Evolutionary conservation across 2,797 vertebrate genomes (phyloP).

Genomic region (Pampus argenteus): DNA sequence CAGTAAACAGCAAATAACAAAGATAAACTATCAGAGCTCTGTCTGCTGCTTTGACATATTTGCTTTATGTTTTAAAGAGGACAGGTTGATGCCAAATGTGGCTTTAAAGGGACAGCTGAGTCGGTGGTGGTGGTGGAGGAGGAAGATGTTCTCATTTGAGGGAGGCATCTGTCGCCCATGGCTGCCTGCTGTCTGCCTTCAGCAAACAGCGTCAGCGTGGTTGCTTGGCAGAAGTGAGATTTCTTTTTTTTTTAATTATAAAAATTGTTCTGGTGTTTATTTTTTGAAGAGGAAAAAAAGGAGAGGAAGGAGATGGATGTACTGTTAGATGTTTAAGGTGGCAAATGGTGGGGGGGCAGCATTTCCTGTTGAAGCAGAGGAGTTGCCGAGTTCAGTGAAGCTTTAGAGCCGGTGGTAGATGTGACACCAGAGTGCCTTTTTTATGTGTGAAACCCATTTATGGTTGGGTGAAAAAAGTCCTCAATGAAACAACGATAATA

Average conservation of each 20-base stretch:
- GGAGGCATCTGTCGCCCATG: conserved; percentile 46
- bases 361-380: conserved; percentile 70
- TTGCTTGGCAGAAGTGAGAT: conserved; percentile 32
- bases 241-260: conserved; percentile 2
- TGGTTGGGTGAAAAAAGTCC: conserved; percentile 1
- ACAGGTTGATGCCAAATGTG: conserved; percentile 64
- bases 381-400: conserved; percentile 42
- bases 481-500: conserved; percentile 4
- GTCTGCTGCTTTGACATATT: conserved; percentile 51
- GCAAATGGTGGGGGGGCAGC: conserved; percentile 2
- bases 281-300: conserved; percentile 38
- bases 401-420: conserved; percentile 24
- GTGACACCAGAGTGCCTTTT: conserved; percentile 3
- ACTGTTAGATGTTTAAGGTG: conserved; percentile 13
- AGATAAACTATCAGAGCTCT: conserved; percentile 53
- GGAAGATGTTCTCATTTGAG: conserved; percentile 14
- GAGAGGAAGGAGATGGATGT: conserved; percentile 52
- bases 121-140: background rate
- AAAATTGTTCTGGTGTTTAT: conserved; percentile 34
- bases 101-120: conserved; percentile 59
- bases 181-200: conserved; percentile 56
- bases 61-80: conserved; percentile 58
- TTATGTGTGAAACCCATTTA: conserved; percentile 23
- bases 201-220: conserved; percentile 28
- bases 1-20: conserved; percentile 52